A percentile compares a stretch with the other conserved stretches of the same genome.
These are phyloP conservation scores for Drosophila punjabiensis DNA, from an alignment of 1,140 invertebrate genomes.

Conservation along the genomic window DNA sequence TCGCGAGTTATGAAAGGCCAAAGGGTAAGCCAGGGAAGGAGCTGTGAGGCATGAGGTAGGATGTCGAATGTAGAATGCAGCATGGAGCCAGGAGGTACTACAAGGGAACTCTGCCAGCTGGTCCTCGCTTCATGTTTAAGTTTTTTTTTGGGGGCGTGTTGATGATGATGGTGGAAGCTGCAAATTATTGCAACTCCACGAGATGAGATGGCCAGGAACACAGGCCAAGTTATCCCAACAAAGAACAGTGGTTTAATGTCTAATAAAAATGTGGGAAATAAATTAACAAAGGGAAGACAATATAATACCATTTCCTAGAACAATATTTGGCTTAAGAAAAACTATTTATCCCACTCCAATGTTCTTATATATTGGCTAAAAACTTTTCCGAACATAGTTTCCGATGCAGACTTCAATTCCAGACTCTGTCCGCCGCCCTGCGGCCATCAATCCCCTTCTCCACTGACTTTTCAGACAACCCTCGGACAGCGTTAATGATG, in stretches of 20 bases:
- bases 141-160: constrained; percentile 65
- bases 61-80: not conserved
- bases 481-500: constrained; percentile 77
- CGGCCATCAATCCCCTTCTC: not conserved
- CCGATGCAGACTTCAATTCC: constrained; percentile 7
- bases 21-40: not conserved
- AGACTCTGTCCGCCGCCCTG: constrained; percentile 1
- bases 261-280: not conserved
- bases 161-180: constrained; percentile 68
- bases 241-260: constrained; percentile 35
- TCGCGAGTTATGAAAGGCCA: constrained; percentile 35
- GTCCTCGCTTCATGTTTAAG: constrained; percentile 29
- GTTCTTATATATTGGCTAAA: not conserved
- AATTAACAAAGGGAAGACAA: not conserved
- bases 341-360: not conserved
- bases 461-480: constrained; percentile 53
- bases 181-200: constrained; percentile 63
- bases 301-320: not conserved
- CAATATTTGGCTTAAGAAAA: not conserved
- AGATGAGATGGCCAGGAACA: constrained; percentile 10
- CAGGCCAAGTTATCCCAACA: not conserved
- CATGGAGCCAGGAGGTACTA: not conserved
- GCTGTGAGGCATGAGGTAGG: not conserved
- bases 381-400: constrained; percentile 22
- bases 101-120: constrained; percentile 39